Evolutionary conservation across 92 coral and sea anemone species (phyloP).

Genomic region (Isaurus tuberculatus): DNA sequence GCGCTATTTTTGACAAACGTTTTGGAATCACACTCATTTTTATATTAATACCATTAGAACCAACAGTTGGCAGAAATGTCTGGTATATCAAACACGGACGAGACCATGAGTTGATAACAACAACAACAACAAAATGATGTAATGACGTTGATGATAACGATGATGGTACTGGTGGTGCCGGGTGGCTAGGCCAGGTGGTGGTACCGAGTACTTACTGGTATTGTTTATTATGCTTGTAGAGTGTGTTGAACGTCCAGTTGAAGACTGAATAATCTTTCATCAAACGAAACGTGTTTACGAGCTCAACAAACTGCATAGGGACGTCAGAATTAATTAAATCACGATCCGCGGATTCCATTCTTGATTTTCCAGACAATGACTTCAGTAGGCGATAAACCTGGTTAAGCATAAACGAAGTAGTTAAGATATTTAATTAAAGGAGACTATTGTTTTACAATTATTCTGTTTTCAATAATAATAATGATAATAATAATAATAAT

Average conservation of each 20-base stretch:
- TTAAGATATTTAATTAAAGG: neutral
- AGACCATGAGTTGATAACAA: no score
- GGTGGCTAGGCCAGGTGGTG: no score
- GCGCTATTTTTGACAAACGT: no score
- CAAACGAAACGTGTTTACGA: constrained; percentile 39
- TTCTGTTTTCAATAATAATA: no score
- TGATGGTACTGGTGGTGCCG: neutral
- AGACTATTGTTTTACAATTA: no score
- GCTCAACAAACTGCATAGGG: constrained; percentile 30
- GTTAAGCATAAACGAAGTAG: neutral
- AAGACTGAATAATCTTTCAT: neutral
- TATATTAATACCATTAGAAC: no score
- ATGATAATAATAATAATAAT: no score
- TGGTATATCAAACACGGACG: no score
- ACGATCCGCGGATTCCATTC: constrained; percentile 20
- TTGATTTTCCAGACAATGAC: neutral
- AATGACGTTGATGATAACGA: neutral
- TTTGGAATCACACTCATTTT: no score
- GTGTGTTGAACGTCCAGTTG: neutral
- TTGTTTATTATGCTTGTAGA: neutral
- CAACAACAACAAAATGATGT: neutral
- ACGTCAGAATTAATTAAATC: constrained; percentile 11
- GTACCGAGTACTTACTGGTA: neutral
- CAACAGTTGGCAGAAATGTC: no score
- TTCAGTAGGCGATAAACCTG: constrained; percentile 22